Evolutionary conservation across 1,140 invertebrate genomes (phyloP), one percentile per base, ranked within the genome.

Genomic region (Leptopilina clavipes): DNA sequence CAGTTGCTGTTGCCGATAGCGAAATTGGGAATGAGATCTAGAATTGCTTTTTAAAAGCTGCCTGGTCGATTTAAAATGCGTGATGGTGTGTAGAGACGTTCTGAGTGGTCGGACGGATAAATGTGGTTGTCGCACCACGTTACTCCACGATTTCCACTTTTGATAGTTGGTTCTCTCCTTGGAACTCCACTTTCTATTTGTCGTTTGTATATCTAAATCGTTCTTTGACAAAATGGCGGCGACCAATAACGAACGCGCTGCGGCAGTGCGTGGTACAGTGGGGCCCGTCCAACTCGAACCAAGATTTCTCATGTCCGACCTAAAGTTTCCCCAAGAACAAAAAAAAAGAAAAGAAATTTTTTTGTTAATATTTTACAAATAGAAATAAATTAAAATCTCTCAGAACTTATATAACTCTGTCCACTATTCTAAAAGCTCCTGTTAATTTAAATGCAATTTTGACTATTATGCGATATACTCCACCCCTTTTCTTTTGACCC

Each of bases 221-320:
- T 86, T 84, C 44, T 82, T 82, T 85, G 85, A 85, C 85, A 86
- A 86, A 86, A 86, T 86, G 82, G 86, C 88, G 86, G 86, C 86
- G 88, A 89, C 85, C 86, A 89, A 81, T 88, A 87, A 88, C 86
- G 89, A 89, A 88, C 88, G 88, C 88, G 86, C 85, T 90, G 88
- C 89, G 89, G 90, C 90, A 91, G 90, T 91, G 90, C 89, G 89
- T 90, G 89, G 87, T 90, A 89, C 90, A 89, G 87, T 89, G 87
- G 89, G 88, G 88, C 89, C 89, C 89, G 89, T 91, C 89, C 88
- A 90, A 88, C 87, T 88, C 88, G 88, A 89, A 91, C 89, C 90
- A 90, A 90, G 88, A 90, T 89, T 90, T 91, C 89, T 91, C 90
- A 91, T 91, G 90, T 90, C 90, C 90, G 88, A 89, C 88, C 88